Percentiles rank a stretch among this genome's conserved stretches.
These are phyloP conservation scores for Lingula anatina DNA, from an alignment of 2,888 invertebrate species.

Conservation along the genomic window DNA sequence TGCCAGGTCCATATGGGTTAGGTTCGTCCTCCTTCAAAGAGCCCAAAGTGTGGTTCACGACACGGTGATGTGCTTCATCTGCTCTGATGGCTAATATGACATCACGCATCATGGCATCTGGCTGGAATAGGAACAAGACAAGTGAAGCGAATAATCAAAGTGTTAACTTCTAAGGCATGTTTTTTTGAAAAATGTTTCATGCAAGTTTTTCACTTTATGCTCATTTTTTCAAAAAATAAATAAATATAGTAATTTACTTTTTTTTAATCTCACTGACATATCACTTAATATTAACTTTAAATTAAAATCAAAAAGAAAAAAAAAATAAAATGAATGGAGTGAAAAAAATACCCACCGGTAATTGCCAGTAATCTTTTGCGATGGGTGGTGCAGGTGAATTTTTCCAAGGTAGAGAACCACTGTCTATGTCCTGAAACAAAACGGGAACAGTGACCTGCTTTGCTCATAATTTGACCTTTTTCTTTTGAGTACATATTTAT, in stretches of 20 bases:
- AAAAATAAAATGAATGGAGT: too few species aligned
- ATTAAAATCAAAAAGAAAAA: neutral
- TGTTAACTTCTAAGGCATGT: neutral
- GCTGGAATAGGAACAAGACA: conserved; percentile 14
- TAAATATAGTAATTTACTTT: neutral
- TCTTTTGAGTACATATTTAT: too few species aligned
- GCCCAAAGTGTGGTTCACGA: conserved; percentile 27
- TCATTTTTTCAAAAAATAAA: neutral
- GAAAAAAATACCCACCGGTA: conserved; percentile 29
- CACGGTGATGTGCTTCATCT: conserved; percentile 27
- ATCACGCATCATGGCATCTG: conserved; percentile 16
- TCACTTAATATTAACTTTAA: neutral
- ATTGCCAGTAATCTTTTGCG: conserved; percentile 22
- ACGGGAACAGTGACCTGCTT: neutral
- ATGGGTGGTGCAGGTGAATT: conserved; percentile 17
- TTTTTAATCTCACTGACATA: neutral
- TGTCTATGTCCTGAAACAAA: conserved; percentile 14
- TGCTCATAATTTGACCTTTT: neutral
- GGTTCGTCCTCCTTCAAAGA: conserved; percentile 15
- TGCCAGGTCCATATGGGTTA: conserved; percentile 34
- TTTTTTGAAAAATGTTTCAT: too few species aligned
- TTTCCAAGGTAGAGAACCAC: conserved; percentile 16
- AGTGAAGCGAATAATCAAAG: too few species aligned
- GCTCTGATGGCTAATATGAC: conserved; percentile 24
- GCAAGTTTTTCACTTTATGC: neutral